Base-by-base conservation (phyloP, 2,888 invertebrate genomes). In the Cosmia trapezina region DNA sequence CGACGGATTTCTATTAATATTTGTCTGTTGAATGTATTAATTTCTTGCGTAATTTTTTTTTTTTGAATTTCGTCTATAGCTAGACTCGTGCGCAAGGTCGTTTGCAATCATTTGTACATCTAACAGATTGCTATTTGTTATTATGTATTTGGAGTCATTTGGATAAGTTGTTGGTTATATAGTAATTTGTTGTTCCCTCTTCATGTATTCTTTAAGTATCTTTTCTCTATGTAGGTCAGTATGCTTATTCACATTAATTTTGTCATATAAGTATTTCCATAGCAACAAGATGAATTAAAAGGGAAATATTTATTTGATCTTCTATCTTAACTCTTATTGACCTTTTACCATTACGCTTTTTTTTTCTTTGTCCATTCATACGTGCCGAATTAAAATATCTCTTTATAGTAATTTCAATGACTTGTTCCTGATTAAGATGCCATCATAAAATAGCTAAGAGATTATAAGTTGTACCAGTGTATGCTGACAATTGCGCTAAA, bases 1-100 rank as follows among this genome's bases (percentile, higher is more conserved):
- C 3, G 3, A 28, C 28, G 28, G 8, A 41, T 41, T 41, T 8
- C 8, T 8, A 3, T n/a, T 5, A 14, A n/a, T 51, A 37, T 37
- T 19, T 41, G 19, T 37, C 19, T 41, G 37, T 19, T 45, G 0
- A 47, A 22, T 11, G 14, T 60, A 47, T 28, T 37, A 0, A 14
- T 63, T 43, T 62, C n/a, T 43, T 28, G 8, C 33, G 33, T 43
- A 28, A n/a, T 43, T 19, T 5, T 37, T 54, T 57, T 57, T 54
- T 56, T 63, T 66, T 57, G 22, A 2, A 14, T 17, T n/a, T 0
- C 2, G 5, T 65, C 17, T 43, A 33, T 17, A n/a, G 8, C 0
- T 47, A 33, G 7, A 62, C 56, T 57, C 57, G 0, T 43, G 63
- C 66, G 66, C 77, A 77, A 72, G 77, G 77, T 63, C 66, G 17